Conservation (phyloP, 2,888 invertebrate genomes). For the Ormyrus rosae region DNA sequence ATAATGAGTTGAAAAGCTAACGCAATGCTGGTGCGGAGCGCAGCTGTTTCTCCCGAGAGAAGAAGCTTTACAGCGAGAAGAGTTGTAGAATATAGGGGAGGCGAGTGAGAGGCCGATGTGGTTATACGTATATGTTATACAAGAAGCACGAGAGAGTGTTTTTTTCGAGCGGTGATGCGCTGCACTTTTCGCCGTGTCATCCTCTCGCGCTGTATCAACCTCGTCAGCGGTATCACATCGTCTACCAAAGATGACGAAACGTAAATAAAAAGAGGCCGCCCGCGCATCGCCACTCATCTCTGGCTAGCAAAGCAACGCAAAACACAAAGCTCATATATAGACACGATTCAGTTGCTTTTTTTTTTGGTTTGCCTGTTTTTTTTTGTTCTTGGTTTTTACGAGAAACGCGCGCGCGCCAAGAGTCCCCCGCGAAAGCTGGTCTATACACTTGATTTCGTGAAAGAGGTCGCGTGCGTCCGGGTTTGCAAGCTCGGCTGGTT, state of each 20-base stretch:
- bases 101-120: not conserved
- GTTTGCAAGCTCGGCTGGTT: too few species aligned
- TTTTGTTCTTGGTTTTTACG: conserved; percentile 4
- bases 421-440: conserved; percentile 14
- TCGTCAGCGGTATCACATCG: not conserved
- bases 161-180: conserved; percentile 23
- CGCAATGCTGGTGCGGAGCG: not conserved
- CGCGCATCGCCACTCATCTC: conserved; percentile 22
- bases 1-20: not conserved
- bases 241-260: not conserved
- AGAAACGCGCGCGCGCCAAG: conserved; percentile 19
- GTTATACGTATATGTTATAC: not conserved
- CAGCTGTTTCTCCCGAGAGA: not conserved
- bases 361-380: not conserved
- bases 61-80: not conserved
- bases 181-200: not conserved
- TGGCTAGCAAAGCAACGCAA: conserved; percentile 23
- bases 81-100: not conserved
- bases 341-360: conserved; percentile 3
- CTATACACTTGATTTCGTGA: not conserved
- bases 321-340: conserved; percentile 36
- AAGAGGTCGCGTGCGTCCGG: not conserved
- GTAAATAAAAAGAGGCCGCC: not conserved
- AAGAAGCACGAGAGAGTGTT: not conserved
- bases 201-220: not conserved